Conservation (phyloP, 2,113 vertebrate species). For the Recurvirostra avosetta region DNA sequence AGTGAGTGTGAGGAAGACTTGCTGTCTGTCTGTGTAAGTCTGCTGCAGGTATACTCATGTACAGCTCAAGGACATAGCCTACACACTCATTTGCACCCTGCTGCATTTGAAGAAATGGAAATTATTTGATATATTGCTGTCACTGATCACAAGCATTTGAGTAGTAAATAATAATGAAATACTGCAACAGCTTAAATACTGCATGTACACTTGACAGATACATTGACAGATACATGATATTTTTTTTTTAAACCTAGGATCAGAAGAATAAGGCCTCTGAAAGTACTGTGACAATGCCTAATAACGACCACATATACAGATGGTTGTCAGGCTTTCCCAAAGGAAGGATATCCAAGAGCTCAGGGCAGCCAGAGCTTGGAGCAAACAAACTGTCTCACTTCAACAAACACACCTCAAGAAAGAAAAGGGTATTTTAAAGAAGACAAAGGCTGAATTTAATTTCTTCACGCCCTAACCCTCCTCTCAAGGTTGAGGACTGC, state of each 20-base stretch:
- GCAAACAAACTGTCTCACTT: neutral
- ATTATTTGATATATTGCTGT: neutral
- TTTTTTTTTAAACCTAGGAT: neutral
- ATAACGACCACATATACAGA: neutral
- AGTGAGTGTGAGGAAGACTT: neutral
- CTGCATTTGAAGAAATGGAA: neutral
- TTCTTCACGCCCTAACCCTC: neutral
- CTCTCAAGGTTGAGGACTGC: neutral
- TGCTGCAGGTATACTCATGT: neutral
- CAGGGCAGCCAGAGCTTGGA: neutral
- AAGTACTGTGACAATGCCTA: neutral
- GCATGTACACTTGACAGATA: neutral
- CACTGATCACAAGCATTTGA: neutral
- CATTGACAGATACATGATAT: neutral
- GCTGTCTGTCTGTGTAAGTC: neutral
- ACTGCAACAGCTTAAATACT: neutral
- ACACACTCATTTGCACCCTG: neutral
- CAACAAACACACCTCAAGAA: neutral
- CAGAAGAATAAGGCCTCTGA: neutral
- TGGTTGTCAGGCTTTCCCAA: neutral
- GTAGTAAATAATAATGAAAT: neutral
- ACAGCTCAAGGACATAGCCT: neutral
- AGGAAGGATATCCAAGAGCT: neutral
- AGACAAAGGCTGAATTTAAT: neutral
- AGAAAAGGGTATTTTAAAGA: neutral